phyloP scores from a whole-genome alignment of 2,797 vertebrate genomes.

The Ataeniobius toweri region DNA sequence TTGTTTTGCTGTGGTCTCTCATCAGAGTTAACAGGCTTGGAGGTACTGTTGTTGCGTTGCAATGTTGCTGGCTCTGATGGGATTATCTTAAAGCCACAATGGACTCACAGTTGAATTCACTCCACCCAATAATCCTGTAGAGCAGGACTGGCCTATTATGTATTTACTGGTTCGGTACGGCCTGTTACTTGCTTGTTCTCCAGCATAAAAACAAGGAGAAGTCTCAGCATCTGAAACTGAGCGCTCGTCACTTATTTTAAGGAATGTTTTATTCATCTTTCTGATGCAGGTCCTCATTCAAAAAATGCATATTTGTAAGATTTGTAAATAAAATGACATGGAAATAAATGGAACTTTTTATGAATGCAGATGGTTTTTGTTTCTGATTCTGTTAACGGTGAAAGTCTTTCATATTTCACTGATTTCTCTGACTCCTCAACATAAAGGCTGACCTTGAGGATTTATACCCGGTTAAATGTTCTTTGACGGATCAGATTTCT shows the following conservation, averaged over 20 bases:
- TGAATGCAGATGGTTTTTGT: conserved; percentile 52
- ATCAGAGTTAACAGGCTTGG: conserved; percentile 88
- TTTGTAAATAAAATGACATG: conserved; percentile 70
- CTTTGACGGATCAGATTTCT: conserved; percentile 4
- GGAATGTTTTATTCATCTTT: conserved; percentile 66
- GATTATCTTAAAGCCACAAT: conserved; percentile 86
- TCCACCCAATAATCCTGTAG: conserved; percentile 81
- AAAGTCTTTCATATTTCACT: conserved; percentile 24
- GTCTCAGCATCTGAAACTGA: conserved; percentile 41
- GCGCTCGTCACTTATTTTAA: conserved; percentile 54
- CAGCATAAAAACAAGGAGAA: conserved; percentile 45
- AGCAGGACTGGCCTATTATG: conserved; percentile 60
- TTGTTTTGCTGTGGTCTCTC: conserved; percentile 85
- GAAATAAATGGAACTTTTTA: conserved; percentile 75
- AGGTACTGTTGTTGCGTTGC: conserved; percentile 85
- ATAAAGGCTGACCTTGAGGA: conserved; percentile 12
- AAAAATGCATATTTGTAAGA: conserved; percentile 63
- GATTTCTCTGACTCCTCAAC: conserved; percentile 24
- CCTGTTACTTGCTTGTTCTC: conserved; percentile 50
- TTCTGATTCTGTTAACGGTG: conserved; percentile 21
- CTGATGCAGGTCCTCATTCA: conserved; percentile 20
- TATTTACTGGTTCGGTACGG: conserved; percentile 53
- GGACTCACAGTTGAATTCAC: conserved; percentile 86
- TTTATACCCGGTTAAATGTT: conserved; percentile 31
- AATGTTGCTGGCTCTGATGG: conserved; percentile 85